Conservation (phyloP, 2,888 invertebrate species). For the Drosophila histrio region DNA sequence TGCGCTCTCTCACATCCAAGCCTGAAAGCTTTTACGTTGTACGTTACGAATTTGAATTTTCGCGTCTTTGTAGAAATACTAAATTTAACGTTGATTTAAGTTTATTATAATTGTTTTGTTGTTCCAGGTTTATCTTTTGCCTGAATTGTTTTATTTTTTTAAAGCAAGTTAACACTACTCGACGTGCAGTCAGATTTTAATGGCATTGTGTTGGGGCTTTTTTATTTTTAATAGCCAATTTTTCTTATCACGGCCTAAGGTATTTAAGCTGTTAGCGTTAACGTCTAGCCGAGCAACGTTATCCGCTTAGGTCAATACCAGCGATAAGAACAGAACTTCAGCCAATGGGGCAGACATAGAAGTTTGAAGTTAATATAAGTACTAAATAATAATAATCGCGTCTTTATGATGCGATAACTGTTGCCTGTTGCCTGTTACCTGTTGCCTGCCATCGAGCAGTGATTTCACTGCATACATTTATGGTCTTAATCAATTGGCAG, state of each 20-base stretch:
- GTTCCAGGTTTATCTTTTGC: background rate
- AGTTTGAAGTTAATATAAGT: background rate
- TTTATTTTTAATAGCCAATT: background rate
- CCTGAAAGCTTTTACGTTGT: constrained; percentile 30
- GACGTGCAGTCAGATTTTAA: background rate
- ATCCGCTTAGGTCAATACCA: constrained; percentile 16
- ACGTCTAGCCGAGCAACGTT: constrained; percentile 4
- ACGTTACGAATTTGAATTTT: constrained; percentile 42
- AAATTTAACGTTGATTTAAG: background rate
- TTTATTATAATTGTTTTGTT: constrained; percentile 4
- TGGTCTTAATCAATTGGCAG: constrained; percentile 7
- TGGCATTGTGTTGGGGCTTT: background rate
- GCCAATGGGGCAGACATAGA: background rate
- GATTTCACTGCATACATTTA: constrained; percentile 32
- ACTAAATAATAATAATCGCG: constrained; percentile 18
- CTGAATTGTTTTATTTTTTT: background rate
- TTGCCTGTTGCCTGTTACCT: constrained; percentile 19
- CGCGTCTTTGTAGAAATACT: background rate
- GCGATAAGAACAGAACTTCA: constrained; percentile 28
- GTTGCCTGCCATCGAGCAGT: constrained; percentile 1
- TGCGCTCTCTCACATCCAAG: background rate
- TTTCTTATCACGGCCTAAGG: constrained; percentile 18
- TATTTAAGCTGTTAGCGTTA: constrained; percentile 1
- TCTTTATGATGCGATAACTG: constrained; percentile 30
- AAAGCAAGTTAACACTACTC: background rate